Evolutionary conservation across 1,140 invertebrate species (phyloP).

Genomic region (Anastatus disparis): DNA sequence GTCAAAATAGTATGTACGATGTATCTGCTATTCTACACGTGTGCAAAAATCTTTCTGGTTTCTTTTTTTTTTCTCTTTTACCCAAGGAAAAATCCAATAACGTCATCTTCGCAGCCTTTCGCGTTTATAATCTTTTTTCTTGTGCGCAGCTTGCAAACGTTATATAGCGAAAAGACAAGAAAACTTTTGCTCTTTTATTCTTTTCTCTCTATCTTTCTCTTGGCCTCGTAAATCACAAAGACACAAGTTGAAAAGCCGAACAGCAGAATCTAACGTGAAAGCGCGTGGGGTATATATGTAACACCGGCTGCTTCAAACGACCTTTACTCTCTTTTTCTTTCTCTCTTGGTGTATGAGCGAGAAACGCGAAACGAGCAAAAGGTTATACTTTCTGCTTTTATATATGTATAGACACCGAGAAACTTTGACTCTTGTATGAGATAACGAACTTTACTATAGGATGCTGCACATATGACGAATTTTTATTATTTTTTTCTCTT

Average conservation of each 20-base stretch:
- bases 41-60: too few species aligned
- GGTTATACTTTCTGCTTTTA: constrained; percentile 39
- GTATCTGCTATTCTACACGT: neutral
- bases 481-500: neutral
- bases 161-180: neutral
- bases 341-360: too few species aligned
- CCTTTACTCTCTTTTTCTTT: too few species aligned
- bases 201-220: too few species aligned
- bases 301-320: constrained; percentile 57
- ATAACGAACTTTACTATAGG: constrained; percentile 23
- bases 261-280: constrained; percentile 49
- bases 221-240: constrained; percentile 51
- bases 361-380: constrained; percentile 49
- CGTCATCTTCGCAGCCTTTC: neutral
- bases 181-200: neutral
- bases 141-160: too few species aligned
- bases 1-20: neutral
- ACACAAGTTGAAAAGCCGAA: constrained; percentile 55
- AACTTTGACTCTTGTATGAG: constrained; percentile 3
- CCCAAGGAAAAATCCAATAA: constrained; percentile 37
- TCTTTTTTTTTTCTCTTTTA: too few species aligned
- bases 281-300: constrained; percentile 46
- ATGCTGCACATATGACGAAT: neutral
- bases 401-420: neutral
- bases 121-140: constrained; percentile 6